Base-by-base conservation (phyloP, 2,113 vertebrate species). In the Puffinus mauretanicus region DNA sequence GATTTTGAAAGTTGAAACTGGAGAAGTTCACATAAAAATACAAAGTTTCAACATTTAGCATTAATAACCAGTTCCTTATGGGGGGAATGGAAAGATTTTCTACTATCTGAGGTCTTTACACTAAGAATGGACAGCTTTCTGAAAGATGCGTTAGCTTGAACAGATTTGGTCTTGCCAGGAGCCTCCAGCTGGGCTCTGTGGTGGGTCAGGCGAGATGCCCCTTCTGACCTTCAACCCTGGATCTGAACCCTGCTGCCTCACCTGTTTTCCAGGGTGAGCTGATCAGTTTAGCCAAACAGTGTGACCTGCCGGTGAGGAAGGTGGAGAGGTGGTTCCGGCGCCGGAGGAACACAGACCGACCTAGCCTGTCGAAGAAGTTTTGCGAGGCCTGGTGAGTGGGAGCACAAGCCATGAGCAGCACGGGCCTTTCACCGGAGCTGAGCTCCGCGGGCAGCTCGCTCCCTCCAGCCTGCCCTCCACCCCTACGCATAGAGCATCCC, bases 351-450 rank as follows among this genome's bases (percentile, higher is more conserved):
- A 97, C 98, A 69, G 98, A 99, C 88, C 97, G 97, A 69, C 98
- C 99, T 40, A 98, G 88, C 86, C 97, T 98, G 89, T 98, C 98
- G 1, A 99, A 98, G 97, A 99, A 99, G 96, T 99, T 99, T 97
- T 98, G 98, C 7, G 99, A 99, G 94, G 98, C 99, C 96, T 98
- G 98, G 99, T 99, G 87, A 98, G 98, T 90, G 1, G 67, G 17
- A 86, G 40, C 42, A 16, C 17, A 24, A 64, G 18, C 64, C 46
- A 6, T 20, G 25, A 54, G 29, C 10, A 2, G 42, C 32, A 19
- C n/a, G 10, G 29, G 6, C 65, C 54, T 52, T 80, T 44, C 32
- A 11, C 4, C 0, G 0, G 65, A 54, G 36, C 76, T 78, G 64
- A 88, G 72, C 62, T 90, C 55, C 2, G 0, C 13, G 5, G 15